Conservation (phyloP, 2,113 vertebrate species). For the Perca fluviatilis region DNA sequence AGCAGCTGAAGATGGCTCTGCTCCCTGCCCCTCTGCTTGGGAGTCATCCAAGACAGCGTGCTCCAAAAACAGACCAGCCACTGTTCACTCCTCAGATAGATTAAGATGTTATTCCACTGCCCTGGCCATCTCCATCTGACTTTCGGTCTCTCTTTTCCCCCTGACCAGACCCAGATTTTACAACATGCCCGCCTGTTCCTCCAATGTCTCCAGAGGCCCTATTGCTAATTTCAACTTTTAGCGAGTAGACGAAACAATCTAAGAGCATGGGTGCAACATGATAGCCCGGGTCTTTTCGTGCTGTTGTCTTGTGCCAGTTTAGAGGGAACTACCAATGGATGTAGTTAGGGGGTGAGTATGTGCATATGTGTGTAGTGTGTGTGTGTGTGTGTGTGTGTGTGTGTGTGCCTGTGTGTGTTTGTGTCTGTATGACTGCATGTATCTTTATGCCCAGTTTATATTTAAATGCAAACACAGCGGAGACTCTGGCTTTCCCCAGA, state of each 20-base stretch:
- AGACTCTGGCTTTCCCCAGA: constrained; percentile 72
- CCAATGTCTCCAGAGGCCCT: constrained; percentile 47
- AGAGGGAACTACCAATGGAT: constrained; percentile 41
- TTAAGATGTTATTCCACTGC: constrained; percentile 83
- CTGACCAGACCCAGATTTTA: constrained; percentile 39
- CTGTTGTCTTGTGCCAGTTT: constrained; percentile 39
- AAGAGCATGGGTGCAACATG: constrained; percentile 52
- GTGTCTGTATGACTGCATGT: constrained; percentile 57
- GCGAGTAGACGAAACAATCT: constrained; percentile 61
- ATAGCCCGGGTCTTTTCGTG: constrained; percentile 43
- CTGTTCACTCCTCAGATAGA: constrained; percentile 83
- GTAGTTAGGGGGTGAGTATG: constrained; percentile 11
- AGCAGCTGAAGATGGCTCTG: constrained; percentile 79
- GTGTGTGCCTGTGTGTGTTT: constrained; percentile 27
- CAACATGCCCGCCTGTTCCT: constrained; percentile 44
- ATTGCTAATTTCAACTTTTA: constrained; percentile 63
- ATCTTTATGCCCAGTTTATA: constrained; percentile 78
- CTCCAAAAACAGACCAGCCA: constrained; percentile 83
- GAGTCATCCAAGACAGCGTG: constrained; percentile 79
- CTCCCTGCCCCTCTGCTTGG: constrained; percentile 77
- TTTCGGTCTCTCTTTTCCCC: constrained; percentile 23
- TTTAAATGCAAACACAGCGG: constrained; percentile 80
- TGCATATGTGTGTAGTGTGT: constrained; percentile 32
- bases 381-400: constrained; percentile 28
- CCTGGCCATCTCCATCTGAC: constrained; percentile 61